Evolutionary conservation across 2,797 vertebrate species (phyloP).

Genomic region (Falco biarmicus): DNA sequence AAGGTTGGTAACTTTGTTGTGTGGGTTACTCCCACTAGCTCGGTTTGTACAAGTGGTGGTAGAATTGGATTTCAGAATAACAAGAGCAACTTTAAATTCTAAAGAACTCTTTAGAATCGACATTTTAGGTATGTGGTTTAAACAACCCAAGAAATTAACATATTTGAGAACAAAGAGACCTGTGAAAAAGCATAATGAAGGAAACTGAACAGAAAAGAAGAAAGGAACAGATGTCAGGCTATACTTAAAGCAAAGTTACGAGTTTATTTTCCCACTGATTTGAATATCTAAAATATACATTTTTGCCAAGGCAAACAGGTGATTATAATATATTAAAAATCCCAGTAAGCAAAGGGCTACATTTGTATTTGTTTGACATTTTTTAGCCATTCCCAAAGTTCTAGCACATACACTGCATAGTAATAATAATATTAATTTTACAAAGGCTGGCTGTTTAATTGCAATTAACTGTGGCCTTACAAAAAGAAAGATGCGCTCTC

Average conservation of each 20-base stretch:
- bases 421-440: slow-evolving; percentile 3
- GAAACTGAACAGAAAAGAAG: slow-evolving; percentile 35
- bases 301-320: slow-evolving; percentile 71
- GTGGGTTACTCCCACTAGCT: background rate
- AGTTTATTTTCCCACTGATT: slow-evolving; percentile 51
- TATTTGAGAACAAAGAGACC: slow-evolving; percentile 47
- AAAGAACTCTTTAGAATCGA: background rate
- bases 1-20: background rate
- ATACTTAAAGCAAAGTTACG: slow-evolving; percentile 29
- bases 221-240: slow-evolving; percentile 61
- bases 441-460: slow-evolving; percentile 10
- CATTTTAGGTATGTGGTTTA: background rate
- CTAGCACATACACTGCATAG: background rate
- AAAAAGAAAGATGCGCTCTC: slow-evolving; percentile 1
- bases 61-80: background rate
- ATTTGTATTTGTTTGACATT: background rate
- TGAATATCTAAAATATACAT: slow-evolving; percentile 51
- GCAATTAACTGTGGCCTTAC: slow-evolving; percentile 20
- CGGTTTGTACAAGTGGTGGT: background rate
- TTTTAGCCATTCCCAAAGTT: background rate
- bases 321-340: slow-evolving; percentile 66
- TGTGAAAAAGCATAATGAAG: slow-evolving; percentile 38
- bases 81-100: background rate
- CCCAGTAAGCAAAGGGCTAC: background rate
- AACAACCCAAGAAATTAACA: slow-evolving; percentile 28